Evolutionary conservation across 2,888 invertebrate species (phyloP).

Genomic region (Standfussiana lucernea): DNA sequence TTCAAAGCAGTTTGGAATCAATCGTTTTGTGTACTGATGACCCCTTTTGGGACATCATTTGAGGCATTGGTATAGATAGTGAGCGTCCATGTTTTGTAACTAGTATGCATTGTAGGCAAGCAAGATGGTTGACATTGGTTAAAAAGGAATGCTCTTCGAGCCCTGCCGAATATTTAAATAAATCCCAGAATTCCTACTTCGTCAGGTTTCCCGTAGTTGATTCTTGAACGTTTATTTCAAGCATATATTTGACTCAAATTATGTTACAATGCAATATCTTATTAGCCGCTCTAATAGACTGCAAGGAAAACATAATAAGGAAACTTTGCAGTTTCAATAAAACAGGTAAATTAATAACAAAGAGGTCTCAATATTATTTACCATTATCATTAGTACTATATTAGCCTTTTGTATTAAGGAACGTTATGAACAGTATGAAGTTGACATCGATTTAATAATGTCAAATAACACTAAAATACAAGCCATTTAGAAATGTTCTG

Average conservation of each 20-base stretch:
- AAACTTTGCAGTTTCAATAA: conserved; percentile 35
- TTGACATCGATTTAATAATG: not conserved
- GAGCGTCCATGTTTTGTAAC: not conserved
- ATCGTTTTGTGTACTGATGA: not conserved
- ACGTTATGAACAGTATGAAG: not conserved
- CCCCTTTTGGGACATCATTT: not conserved
- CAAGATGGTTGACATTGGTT: not conserved
- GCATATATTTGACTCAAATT: not conserved
- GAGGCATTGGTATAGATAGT: not conserved
- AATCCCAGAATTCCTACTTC: not conserved
- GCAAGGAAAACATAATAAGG: conserved; percentile 54
- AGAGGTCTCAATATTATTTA: conserved; percentile 39
- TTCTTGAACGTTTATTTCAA: not conserved
- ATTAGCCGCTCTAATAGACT: conserved; percentile 4
- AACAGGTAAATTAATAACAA: conserved; percentile 30
- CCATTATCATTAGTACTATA: conserved; percentile 17
- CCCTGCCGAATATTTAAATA: not conserved
- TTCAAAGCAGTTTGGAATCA: not conserved
- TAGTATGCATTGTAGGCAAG: not conserved
- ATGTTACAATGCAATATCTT: conserved; percentile 1
- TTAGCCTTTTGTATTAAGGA: not conserved
- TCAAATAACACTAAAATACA: not conserved
- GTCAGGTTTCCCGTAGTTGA: not conserved
- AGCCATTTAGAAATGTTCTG: not conserved
- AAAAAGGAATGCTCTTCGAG: no score